Evolutionary conservation across 1,140 invertebrate genomes (phyloP).

Genomic region (Magallana ariakensis): DNA sequence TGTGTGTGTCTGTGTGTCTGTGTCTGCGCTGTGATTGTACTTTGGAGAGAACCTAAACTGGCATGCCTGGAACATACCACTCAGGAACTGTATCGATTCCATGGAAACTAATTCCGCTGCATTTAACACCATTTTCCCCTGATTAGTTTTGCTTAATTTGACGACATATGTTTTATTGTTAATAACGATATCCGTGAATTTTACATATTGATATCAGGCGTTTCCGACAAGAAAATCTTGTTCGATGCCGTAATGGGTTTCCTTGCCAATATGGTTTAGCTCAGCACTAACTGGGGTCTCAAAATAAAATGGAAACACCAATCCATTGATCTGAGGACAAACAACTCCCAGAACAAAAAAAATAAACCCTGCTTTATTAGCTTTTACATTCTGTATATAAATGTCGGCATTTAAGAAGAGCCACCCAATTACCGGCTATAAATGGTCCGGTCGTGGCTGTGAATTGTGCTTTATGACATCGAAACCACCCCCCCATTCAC

Average conservation of each 20-base stretch:
- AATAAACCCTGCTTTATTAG: background rate
- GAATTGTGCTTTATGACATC: background rate
- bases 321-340: background rate
- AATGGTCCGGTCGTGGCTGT: background rate
- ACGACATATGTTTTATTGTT: constrained; percentile 33
- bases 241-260: background rate
- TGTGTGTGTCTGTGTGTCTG: no score
- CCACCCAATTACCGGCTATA: background rate
- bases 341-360: background rate
- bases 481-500: background rate
- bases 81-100: background rate
- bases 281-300: background rate
- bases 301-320: background rate
- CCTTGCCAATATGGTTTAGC: background rate
- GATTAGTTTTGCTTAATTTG: constrained; percentile 34
- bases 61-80: background rate
- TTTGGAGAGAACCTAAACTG: background rate
- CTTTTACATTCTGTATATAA: background rate
- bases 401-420: background rate
- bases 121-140: constrained; percentile 11
- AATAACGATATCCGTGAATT: constrained; percentile 12
- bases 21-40: no score
- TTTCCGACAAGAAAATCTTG: constrained; percentile 22
- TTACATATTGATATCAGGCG: constrained; percentile 8
- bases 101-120: background rate